Percentiles rank a stretch among this genome's conserved stretches.
Conservation (phyloP, 2,113 vertebrate genomes). For the Daboia siamensis region DNA sequence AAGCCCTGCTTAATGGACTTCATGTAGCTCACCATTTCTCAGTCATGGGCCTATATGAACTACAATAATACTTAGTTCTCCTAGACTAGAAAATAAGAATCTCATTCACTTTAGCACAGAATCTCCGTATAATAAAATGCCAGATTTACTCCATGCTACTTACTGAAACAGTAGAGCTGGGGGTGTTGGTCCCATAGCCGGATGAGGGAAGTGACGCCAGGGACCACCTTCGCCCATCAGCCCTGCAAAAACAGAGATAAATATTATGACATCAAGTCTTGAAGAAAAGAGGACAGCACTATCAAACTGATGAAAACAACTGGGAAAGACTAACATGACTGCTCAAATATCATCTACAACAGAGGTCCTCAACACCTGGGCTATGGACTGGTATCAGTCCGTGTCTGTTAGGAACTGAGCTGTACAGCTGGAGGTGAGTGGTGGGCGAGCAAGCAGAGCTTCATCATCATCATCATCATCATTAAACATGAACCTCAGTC, state of each 20-base stretch:
- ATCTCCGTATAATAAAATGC: background rate
- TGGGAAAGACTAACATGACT: background rate
- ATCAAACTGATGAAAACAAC: background rate
- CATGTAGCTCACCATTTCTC: background rate
- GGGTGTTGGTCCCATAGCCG: slow-evolving; percentile 96
- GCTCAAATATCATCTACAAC: background rate
- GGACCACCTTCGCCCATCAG: slow-evolving; percentile 96
- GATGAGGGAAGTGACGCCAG: slow-evolving; percentile 95
- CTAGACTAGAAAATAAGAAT: background rate
- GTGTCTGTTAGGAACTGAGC: background rate
- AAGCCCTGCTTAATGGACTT: background rate
- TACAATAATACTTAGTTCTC: background rate
- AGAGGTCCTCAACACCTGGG: background rate
- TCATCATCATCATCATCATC: too few species aligned
- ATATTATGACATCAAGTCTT: background rate
- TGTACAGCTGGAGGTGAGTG: background rate
- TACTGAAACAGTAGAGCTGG: slow-evolving; percentile 96
- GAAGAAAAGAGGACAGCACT: background rate
- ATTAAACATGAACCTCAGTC: too few species aligned
- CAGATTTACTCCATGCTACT: slow-evolving; percentile 13
- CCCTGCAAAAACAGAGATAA: slow-evolving; percentile 66
- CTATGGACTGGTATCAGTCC: background rate
- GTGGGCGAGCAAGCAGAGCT: background rate
- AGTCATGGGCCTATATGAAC: background rate
- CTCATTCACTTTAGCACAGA: background rate